Evolutionary conservation across 1,140 invertebrate genomes (phyloP).

Genomic region (Penaeus vannamei): DNA sequence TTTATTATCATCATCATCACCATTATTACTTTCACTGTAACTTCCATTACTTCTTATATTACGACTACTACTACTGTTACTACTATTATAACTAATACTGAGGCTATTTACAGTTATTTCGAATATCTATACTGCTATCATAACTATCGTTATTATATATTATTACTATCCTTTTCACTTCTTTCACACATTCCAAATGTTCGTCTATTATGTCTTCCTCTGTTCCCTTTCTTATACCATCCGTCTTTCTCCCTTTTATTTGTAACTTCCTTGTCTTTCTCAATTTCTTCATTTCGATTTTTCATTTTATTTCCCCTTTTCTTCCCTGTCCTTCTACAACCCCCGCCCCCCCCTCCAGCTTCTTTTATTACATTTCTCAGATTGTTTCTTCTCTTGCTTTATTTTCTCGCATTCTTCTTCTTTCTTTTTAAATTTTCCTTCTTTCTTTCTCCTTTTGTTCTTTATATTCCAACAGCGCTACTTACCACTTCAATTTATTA

Average conservation of each 20-base stretch:
- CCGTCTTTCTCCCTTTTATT: not conserved
- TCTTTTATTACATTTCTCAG: too few species aligned
- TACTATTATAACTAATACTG: conserved; percentile 5
- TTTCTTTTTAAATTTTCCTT: too few species aligned
- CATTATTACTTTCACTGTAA: conserved; percentile 13
- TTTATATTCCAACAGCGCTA: too few species aligned
- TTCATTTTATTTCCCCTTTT: not conserved
- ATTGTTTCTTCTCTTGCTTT: too few species aligned
- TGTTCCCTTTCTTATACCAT: not conserved
- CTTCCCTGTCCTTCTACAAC: not conserved
- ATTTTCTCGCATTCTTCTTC: too few species aligned
- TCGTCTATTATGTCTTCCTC: not conserved
- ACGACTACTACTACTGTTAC: conserved; percentile 10
- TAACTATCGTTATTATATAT: not conserved
- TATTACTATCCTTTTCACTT: not conserved
- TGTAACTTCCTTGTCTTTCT: not conserved
- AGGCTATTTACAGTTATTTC: too few species aligned
- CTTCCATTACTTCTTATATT: not conserved
- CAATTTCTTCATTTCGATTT: not conserved
- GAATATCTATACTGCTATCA: not conserved
- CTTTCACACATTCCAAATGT: not conserved
- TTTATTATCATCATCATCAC: not conserved
- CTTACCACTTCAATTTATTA: too few species aligned
- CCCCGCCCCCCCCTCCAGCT: too few species aligned
- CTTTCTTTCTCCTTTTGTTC: too few species aligned